Evolutionary conservation across 2,113 vertebrate genomes (phyloP).

Genomic region (Murina feae): DNA sequence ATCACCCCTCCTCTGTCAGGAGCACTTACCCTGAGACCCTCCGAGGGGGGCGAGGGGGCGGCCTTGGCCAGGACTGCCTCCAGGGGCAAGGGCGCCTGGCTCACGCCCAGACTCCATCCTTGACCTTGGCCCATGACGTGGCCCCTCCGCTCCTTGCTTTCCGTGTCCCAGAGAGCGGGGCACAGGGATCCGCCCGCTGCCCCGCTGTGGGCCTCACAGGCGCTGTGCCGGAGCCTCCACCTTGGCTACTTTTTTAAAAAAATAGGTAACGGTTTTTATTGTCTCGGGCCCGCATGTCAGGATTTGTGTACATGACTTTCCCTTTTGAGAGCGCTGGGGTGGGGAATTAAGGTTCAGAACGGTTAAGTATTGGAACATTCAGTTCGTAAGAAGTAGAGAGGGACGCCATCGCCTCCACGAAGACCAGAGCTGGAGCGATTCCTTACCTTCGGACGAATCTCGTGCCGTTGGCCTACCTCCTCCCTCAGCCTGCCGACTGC

Average conservation of each 20-base stretch:
- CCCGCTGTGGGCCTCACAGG: accelerated
- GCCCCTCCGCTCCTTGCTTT: not conserved
- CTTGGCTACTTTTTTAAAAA: not conserved
- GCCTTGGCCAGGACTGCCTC: not conserved
- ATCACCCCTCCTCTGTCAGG: not conserved
- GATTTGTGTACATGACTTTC: not conserved
- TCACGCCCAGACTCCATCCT: not conserved
- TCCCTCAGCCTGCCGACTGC: not conserved
- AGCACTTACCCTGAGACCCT: too few relatives aligned
- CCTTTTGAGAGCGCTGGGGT: not conserved
- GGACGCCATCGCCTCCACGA: too few relatives aligned
- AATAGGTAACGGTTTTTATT: not conserved
- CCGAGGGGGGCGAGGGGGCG: too few relatives aligned
- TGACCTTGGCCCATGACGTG: not conserved
- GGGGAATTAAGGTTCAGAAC: not conserved
- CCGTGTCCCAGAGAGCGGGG: not conserved
- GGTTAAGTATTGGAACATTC: not conserved
- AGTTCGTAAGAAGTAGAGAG: not conserved
- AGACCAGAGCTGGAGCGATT: not conserved
- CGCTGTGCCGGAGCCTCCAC: too few relatives aligned
- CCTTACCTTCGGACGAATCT: not conserved
- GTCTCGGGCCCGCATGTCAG: not conserved
- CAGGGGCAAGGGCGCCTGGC: not conserved
- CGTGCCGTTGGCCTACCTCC: too few relatives aligned
- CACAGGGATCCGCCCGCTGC: not conserved